Percentiles rank a stretch among this genome's conserved stretches.
Conservation (phyloP, 2,113 vertebrate species). For the Ictidomys tridecemlineatus region DNA sequence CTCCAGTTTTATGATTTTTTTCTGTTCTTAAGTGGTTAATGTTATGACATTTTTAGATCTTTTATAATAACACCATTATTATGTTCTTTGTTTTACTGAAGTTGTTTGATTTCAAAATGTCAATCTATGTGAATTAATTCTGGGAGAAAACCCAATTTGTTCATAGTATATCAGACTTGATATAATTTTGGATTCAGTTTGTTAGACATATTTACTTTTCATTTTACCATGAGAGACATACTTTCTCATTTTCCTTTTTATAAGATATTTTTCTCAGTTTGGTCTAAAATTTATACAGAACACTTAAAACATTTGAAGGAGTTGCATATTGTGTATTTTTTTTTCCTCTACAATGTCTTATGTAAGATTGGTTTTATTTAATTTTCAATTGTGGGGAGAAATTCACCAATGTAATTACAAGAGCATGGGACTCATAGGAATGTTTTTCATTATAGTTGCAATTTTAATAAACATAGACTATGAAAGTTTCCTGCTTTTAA, state of each 20-base stretch:
- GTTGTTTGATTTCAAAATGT: constrained; percentile 31
- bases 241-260: not conserved
- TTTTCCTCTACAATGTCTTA: not conserved
- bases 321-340: not conserved
- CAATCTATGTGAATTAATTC: not conserved
- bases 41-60: not conserved
- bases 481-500: not conserved
- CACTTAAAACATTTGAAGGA: constrained; percentile 24
- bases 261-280: not conserved
- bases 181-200: constrained; percentile 9
- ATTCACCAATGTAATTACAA: not conserved
- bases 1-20: not conserved
- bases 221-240: not conserved
- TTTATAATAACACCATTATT: not conserved
- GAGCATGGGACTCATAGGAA: not conserved
- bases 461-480: constrained; percentile 13
- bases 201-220: not conserved
- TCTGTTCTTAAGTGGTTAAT: not conserved
- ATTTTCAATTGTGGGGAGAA: not conserved
- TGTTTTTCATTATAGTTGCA: not conserved
- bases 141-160: not conserved
- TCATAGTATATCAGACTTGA: constrained; percentile 7
- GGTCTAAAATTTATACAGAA: not conserved
- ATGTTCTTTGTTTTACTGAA: constrained; percentile 29
- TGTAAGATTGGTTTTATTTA: not conserved